Base-by-base conservation (phyloP, 2,797 vertebrate species). In the Hybognathus amarus region DNA sequence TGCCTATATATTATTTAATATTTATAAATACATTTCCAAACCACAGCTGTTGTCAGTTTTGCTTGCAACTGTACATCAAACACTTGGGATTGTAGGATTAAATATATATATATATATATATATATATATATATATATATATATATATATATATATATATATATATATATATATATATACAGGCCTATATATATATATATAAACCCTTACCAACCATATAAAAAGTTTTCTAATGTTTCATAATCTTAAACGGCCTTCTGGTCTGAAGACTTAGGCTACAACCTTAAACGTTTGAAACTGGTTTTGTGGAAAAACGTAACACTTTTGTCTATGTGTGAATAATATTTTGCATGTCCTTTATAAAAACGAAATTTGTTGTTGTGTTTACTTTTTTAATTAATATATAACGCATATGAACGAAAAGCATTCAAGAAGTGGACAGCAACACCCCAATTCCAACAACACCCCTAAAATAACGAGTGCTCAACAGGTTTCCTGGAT, bases 1-100 rank as follows among this genome's bases (percentile, higher is more conserved):
- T 13, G 13, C 45, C 47, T 64, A 40, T 76, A 76, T 54, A 54
- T 76, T 36, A 42, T 68, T 69, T 69, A 54, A 54, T 40, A 80
- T 69, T 36, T 67, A n/a, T 67, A 79, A 36, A 47, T 36, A 77
- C 0, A 47, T 67, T 50, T n/a, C 27, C 24, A 27, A 52, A 18
- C 30, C 59, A 38, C 42, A n/a, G 7, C 42, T 47, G n/a, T 52
- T 38, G 42, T 67, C 45, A 47, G 40, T 15, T 13, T 61, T 20
- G 64, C 56, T 36, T 30, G 36, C 76, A 64, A 36, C 20, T 52
- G 47, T 20, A 80, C 11, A 56, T 20, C 66, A 79, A 56, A 67
- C 30, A 38, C 47, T 52, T 4, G 1, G 17, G 20, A 66, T n/a
- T 33, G 42, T 67, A 45, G 17, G 17, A 20, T 42, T 15, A 2